Evolutionary conservation across 1,140 invertebrate species (phyloP), one percentile per base, ranked within the genome.

Genomic region (Drosophila malerkotliana): DNA sequence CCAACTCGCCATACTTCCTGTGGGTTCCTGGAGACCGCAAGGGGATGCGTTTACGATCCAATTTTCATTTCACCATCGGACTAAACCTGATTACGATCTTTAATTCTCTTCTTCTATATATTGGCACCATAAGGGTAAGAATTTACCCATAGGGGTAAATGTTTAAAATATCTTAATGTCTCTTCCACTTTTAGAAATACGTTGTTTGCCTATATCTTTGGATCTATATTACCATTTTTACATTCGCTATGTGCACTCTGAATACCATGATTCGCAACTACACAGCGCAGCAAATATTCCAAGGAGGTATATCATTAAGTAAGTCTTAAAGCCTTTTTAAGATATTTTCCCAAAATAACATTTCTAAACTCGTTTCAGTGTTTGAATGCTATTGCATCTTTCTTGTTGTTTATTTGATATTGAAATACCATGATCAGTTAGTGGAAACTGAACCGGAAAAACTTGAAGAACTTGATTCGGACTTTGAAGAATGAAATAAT

Each of bases 51-150:
- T 15, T 60, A 48, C n/a, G 3, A 26, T 54, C 21, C 4, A 37
- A 47, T n/a, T 37, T 41, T 5, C 18, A 52, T 6, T 74, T 64
- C 10, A 32, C 26, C 14, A 41, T 52, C 28, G 37, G 41, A 0
- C 32, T 72, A 1, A 6, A 39, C 10, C 24, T 60, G 3, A 18
- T 74, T 3, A 52, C 45, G 3, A n/a, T 74, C 3, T 8, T 74
- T 0, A 74, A 55, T 15, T 55, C 72, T 0, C 4, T 39, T 12
- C 14, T 74, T 24, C 37, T 74, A 0, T 21, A 47, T 3, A 18
- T 63, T 0, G 80, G 80, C 10, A 56, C 55, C 1, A 49, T 56
- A 30, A 48, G 48, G 28, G 80, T 83, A 21, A 79, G 80, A 7
- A 54, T 21, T 21, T 1, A 1, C 18, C 18, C 18, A 18, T 18